A percentile compares a stretch with the other conserved stretches of the same genome.
These are phyloP conservation scores for Semnornis frantzii DNA, from an alignment of 2,113 vertebrate genomes.

Conservation along the genomic window DNA sequence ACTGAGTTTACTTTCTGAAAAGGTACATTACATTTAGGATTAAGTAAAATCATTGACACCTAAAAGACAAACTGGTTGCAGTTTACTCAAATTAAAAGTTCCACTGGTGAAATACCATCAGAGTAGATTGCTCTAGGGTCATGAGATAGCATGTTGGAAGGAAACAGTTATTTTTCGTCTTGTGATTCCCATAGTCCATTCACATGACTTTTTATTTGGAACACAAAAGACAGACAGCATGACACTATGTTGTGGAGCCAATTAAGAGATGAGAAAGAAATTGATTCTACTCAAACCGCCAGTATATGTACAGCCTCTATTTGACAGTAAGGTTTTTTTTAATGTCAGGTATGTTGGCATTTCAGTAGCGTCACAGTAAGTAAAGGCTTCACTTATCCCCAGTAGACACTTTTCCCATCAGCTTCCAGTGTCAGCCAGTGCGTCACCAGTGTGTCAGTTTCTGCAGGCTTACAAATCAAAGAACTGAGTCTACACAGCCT, in stretches of 20 bases:
- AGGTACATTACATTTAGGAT: not conserved
- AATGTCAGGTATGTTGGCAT: not conserved
- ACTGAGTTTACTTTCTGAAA: not conserved
- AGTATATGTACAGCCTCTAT: not conserved
- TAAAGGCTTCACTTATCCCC: not conserved
- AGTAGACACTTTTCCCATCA: not conserved
- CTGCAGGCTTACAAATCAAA: not conserved
- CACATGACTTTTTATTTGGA: not conserved
- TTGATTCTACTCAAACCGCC: not conserved
- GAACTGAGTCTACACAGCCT: not conserved
- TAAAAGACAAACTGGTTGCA: not conserved
- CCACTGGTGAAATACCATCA: constrained; percentile 3
- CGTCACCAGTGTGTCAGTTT: not conserved
- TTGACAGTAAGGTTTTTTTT: not conserved
- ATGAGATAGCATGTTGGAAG: not conserved
- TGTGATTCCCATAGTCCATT: not conserved
- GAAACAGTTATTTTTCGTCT: not conserved
- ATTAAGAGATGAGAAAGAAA: not conserved
- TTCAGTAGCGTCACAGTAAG: not conserved
- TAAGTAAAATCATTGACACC: not conserved
- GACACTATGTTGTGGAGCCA: not conserved
- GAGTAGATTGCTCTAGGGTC: not conserved
- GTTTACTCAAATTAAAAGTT: constrained; percentile 3
- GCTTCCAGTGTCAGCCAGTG: not conserved
- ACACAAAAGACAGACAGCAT: not conserved